These are phyloP conservation scores for Drosophila triauraria DNA, from an alignment of 1,140 invertebrate species.

Conservation along the genomic window DNA sequence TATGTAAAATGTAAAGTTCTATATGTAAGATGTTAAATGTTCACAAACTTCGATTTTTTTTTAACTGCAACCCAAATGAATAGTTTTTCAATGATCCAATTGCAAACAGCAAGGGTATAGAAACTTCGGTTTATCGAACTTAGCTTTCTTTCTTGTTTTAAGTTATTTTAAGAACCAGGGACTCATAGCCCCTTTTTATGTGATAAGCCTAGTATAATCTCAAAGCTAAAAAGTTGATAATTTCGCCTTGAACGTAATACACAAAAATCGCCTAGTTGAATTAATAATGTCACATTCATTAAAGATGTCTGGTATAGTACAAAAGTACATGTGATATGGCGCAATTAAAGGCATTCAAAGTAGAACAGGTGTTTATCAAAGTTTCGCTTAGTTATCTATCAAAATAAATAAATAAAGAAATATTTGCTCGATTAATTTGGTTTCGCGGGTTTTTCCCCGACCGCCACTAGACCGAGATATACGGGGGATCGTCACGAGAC, in stretches of 20 bases:
- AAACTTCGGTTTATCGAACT: too few relatives aligned
- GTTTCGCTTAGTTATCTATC: constrained; percentile 17
- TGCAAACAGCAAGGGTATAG: too few relatives aligned
- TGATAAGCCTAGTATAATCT: neutral
- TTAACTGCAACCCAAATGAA: too few relatives aligned
- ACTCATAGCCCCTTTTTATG: neutral
- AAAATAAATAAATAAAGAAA: neutral
- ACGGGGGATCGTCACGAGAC: constrained; percentile 4
- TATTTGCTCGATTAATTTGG: constrained; percentile 17
- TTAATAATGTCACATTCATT: neutral
- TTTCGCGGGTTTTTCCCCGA: constrained; percentile 1
- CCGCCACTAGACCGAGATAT: constrained; percentile 5
- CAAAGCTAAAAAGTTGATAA: neutral
- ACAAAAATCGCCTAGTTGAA: neutral
- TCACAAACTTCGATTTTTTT: too few relatives aligned
- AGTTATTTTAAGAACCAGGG: too few relatives aligned
- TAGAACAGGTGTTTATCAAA: constrained; percentile 28
- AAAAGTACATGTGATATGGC: neutral
- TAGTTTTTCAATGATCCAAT: too few relatives aligned
- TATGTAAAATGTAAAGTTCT: too few relatives aligned
- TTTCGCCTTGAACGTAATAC: neutral
- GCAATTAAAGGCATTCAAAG: neutral
- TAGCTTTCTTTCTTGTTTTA: too few relatives aligned
- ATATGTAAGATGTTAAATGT: too few relatives aligned
- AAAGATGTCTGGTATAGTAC: neutral